Base-by-base conservation (phyloP, 2,113 vertebrate species). In the Maccullochella peelii region DNA sequence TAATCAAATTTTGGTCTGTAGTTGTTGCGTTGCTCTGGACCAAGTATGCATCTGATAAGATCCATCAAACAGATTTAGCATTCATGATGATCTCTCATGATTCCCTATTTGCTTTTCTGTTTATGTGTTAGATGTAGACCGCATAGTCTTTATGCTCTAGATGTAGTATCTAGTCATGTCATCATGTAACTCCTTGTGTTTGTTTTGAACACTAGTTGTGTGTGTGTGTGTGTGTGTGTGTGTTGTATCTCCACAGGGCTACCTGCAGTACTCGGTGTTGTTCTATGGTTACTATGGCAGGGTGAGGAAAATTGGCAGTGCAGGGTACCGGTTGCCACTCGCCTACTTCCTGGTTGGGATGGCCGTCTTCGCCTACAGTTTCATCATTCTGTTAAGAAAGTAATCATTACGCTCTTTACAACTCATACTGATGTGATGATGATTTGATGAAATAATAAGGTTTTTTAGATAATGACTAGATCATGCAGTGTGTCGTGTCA, bases 341-440 rank as follows among this genome's bases (percentile, higher is more conserved):
- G 98, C 98, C 0, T 99, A 99, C 84, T 99, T 99, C 94, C 95
- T 99, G 83, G 98, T 99, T 67, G 98, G 98, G 70, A 98, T 99
- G 97, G 98, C 97, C 0, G 97, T 99, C 68, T 99, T 99, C 80
- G 98, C 97, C 47, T 99, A 98, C 95, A 99, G 98, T 91, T 99
- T 99, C 96, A 96, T 99, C 95, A 96, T 97, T 76, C 96, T 99
- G n/a, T 88, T 99, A 36, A 97, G 97, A 93, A 99, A 98, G 98
- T 99, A 97, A 94, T 79, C 27, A 77, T 70, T 38, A 52, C 4
- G 40, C 10, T 80, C 15, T 44, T 55, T 71, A 50, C 15, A 55
- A 55, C 23, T 27, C n/a, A 42, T 40, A 14, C 25, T 58, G 18
- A 58, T 55, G 18, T 12, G 3, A 74, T 4, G 27, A 42, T 6